A percentile compares a stretch with the other conserved stretches of the same genome.
These are phyloP conservation scores for Euschistus heros DNA, from an alignment of 1,140 invertebrate genomes.

Conservation along the genomic window DNA sequence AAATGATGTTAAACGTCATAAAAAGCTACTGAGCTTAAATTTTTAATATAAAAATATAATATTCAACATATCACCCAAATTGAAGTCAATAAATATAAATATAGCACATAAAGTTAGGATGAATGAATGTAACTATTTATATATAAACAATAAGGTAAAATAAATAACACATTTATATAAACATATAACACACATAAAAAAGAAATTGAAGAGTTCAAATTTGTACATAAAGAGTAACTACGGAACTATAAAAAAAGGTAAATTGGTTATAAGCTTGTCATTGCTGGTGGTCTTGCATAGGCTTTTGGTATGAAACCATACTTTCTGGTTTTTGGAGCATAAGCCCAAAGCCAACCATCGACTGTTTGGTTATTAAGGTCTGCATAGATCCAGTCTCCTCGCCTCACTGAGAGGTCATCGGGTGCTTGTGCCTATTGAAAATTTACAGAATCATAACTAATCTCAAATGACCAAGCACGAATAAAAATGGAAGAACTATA, in stretches of 20 bases:
- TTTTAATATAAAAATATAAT: not conserved
- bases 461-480: no score
- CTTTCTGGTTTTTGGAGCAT: slow-evolving; percentile 80
- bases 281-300: slow-evolving; percentile 83
- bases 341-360: slow-evolving; percentile 91
- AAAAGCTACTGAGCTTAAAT: not conserved
- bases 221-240: slow-evolving; percentile 15
- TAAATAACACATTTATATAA: not conserved
- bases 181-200: no score
- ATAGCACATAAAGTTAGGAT: no score
- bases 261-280: slow-evolving; percentile 62
- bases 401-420: slow-evolving; percentile 76
- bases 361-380: slow-evolving; percentile 87
- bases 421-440: slow-evolving; percentile 66
- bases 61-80: slow-evolving; percentile 1
- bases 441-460: not conserved
- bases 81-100: not conserved
- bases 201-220: not conserved
- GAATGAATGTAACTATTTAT: slow-evolving; percentile 2
- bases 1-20: not conserved
- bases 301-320: slow-evolving; percentile 93
- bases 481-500: no score
- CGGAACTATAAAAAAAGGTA: slow-evolving; percentile 7
- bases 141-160: slow-evolving; percentile 8
- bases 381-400: slow-evolving; percentile 90